Evolutionary conservation across 2,797 vertebrate genomes (phyloP), one percentile per base, ranked within the genome.

Genomic region (Sardinella longiceps): DNA sequence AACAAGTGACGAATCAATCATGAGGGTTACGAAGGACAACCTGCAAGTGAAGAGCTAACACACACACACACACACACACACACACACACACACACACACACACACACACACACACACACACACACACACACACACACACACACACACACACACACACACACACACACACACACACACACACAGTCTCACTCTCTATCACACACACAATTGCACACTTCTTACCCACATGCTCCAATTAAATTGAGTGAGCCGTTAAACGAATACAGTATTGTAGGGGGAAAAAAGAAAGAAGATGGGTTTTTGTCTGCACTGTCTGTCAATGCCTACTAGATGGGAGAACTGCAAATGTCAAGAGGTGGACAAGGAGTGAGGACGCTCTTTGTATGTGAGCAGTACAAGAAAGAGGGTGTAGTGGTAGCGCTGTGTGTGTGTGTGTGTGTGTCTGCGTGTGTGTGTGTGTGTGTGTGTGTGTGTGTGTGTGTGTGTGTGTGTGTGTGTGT

Each of bases 171-270:
- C 5, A 60, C 56, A 60, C 56, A 58, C 56, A 60, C 53, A 56
- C 53, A 56, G 15, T 3, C 5, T 7, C 5, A 60, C 23, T 3
- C 56, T n/a, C 56, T n/a, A 23, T 2, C n/a, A 60, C 56, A 60
- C 25, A 66, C 63, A 33, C 10, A 66, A 25, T 28, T 11, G 30
- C 60, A 66, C 60, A 66, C 63, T 14, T 28, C 30, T 28, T n/a
- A 60, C n/a, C n/a, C 53, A 60, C 56, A 60, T 23, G 11, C 9
- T 66, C 6, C 23, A 53, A 77, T 74, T 83, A n/a, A 39, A 50
- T 87, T 83, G 53, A n/a, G 48, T 70, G 30, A 15, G 51, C 43
- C 82, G 25, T 85, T 84, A 74, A 74, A 60, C 28, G 45, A 83
- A 74, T 85, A 60, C 48, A 23, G 60, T 66, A 66, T 66, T 66